Evolutionary conservation across 2,113 vertebrate species (phyloP), one percentile per base, ranked within the genome.

Genomic region (Ochotona curzoniae): DNA sequence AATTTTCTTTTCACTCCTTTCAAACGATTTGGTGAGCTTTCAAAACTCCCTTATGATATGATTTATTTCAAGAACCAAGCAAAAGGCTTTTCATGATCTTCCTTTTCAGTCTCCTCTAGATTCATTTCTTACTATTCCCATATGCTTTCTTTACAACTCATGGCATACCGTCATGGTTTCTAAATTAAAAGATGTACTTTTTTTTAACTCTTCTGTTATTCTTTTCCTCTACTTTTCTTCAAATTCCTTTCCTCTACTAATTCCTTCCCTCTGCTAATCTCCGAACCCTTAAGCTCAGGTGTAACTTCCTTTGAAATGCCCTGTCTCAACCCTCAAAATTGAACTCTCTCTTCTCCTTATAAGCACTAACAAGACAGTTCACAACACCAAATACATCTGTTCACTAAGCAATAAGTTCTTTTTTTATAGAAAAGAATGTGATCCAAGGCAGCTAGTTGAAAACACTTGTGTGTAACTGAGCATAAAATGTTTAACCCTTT

Each of bases 181-280:
- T 69, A 60, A 54, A 7, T 51, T 70, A 25, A 81, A 49, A 49
- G 5, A 47, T 79, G 7, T 20, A 20, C 26, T 66, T 74, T 51
- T 47, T 14, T 81, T 25, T 91, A n/a, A n/a, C n/a, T n/a, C n/a
- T 32, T n/a, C 71, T n/a, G 32, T 51, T 92, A 89, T 79, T 82
- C 21, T 66, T 30, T n/a, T 64, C 63, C 25, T 66, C 35, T 15
- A n/a, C 63, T 87, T 64, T 26, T 83, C 13, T 5, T 44, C 38
- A 44, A 94, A 89, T 79, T 82, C 21, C 67, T 30, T n/a, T 64
- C 63, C 25, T 66, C 30, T 15, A n/a, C 63, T 87, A 44, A 44
- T 44, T 44, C 38, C 57, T 26, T 83, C 13, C 5, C 12, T 81
- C 11, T 32, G 12, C 1, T 84, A 21, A 14, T 61, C 44, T 73